Conservation (phyloP, 1,140 invertebrate genomes). For the Sesamia nonagrioides region DNA sequence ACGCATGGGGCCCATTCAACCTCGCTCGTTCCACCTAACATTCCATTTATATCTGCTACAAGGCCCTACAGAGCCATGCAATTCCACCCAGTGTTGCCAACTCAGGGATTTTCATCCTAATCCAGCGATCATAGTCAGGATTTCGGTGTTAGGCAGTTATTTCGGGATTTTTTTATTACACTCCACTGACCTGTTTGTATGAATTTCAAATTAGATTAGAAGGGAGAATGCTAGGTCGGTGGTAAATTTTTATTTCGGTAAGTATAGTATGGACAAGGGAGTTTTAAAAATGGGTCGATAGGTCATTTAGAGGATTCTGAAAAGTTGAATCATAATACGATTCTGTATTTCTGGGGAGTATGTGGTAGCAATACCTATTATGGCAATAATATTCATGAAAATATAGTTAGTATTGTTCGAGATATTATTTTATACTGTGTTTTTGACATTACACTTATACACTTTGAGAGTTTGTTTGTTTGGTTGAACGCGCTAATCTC, state of each 20-base stretch:
- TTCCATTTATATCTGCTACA: conserved; percentile 41
- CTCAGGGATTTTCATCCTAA: conserved; percentile 49
- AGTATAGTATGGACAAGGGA: not conserved
- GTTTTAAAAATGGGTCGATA: conserved; percentile 2
- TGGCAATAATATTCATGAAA: too few relatives aligned
- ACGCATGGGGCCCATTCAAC: conserved; percentile 40
- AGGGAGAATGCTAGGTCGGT: not conserved
- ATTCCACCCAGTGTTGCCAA: conserved; percentile 38
- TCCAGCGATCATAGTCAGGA: conserved; percentile 27
- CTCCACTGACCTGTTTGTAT: conserved; percentile 34
- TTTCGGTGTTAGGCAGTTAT: conserved; percentile 25
- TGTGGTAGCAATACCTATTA: too few relatives aligned
- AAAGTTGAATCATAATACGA: not conserved
- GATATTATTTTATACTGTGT: too few relatives aligned
- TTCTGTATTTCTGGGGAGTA: too few relatives aligned
- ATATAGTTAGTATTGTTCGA: too few relatives aligned
- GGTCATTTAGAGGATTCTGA: not conserved
- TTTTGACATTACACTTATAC: too few relatives aligned
- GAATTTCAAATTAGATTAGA: conserved; percentile 37
- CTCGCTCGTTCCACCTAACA: conserved; percentile 17
- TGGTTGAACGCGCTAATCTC: too few relatives aligned
- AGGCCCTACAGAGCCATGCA: conserved; percentile 41
- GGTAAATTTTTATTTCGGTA: conserved; percentile 30
- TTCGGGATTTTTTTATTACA: conserved; percentile 28
- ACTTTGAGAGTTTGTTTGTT: too few relatives aligned